These are phyloP conservation scores for Plutomurus gul DNA, from an alignment of 1,140 invertebrate species.

Conservation along the genomic window DNA sequence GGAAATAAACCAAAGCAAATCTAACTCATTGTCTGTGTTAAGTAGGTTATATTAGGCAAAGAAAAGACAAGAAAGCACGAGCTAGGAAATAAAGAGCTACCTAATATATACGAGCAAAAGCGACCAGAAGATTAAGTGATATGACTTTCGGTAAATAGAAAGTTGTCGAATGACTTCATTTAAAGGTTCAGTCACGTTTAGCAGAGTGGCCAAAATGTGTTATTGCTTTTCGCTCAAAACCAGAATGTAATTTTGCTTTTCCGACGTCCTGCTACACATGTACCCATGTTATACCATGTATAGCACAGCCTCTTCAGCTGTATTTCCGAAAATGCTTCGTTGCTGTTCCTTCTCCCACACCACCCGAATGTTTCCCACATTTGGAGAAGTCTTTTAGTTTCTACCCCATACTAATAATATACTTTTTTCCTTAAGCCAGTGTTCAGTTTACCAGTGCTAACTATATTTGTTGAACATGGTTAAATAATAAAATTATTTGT, in stretches of 20 bases:
- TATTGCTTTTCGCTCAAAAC: conserved; percentile 40
- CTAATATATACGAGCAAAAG: background rate
- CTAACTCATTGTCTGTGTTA: background rate
- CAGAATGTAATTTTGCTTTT: conserved; percentile 30
- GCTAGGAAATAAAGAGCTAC: background rate
- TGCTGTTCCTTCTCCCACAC: no score
- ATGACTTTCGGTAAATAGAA: conserved; percentile 16
- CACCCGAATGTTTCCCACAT: no score
- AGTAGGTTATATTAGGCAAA: background rate
- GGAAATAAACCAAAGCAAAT: background rate
- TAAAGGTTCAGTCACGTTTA: conserved; percentile 43
- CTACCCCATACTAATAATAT: no score
- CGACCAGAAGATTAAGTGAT: background rate
- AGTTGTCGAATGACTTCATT: conserved; percentile 39
- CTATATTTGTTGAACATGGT: no score
- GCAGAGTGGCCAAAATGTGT: conserved; percentile 43
- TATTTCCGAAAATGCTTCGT: no score
- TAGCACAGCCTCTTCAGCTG: no score
- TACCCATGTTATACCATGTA: no score
- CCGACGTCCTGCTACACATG: background rate
- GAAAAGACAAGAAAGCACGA: background rate
- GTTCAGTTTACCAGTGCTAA: no score
- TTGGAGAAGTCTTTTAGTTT: no score
- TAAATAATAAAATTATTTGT: no score
- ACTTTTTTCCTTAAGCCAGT: no score